phyloP scores from a whole-genome alignment of 2,888 invertebrate species.

The Lydus trimaculatus region DNA sequence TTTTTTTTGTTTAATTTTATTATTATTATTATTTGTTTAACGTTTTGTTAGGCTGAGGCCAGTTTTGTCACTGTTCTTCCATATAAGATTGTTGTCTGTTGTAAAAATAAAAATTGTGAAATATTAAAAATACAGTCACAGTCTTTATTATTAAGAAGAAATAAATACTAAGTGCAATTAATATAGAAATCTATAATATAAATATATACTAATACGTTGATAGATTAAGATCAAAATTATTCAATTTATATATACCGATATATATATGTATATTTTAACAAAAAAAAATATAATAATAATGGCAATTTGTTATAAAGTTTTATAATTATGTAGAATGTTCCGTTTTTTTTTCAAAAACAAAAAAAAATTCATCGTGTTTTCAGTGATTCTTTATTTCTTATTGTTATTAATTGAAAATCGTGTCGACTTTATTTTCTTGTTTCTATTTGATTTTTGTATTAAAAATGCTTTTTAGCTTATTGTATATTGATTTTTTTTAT shows the following conservation, averaged over 20 bases:
- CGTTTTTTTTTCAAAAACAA: conserved; percentile 23
- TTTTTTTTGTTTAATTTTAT: conserved; percentile 43
- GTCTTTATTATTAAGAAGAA: conserved; percentile 45
- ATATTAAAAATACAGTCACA: conserved; percentile 32
- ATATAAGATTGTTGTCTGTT: conserved; percentile 47
- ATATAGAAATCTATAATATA: conserved; percentile 55
- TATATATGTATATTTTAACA: conserved; percentile 38
- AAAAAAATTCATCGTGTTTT: conserved; percentile 14
- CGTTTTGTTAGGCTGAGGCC: conserved; percentile 59
- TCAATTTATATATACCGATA: conserved; percentile 31
- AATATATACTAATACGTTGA: conserved; percentile 53
- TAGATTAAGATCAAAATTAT: conserved; percentile 45
- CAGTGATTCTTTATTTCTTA: conserved; percentile 13
- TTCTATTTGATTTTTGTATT: conserved; percentile 15
- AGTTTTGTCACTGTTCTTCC: conserved; percentile 61
- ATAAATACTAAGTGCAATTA: conserved; percentile 59
- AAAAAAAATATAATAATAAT: conserved; percentile 30
- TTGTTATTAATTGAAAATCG: conserved; percentile 1
- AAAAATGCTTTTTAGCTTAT: conserved; percentile 44
- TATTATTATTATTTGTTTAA: conserved; percentile 51
- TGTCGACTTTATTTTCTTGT: conserved; percentile 18
- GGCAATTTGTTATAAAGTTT: conserved; percentile 43
- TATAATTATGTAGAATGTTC: conserved; percentile 24
- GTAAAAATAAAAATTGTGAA: not conserved
- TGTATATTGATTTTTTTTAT: conserved; percentile 36